These are phyloP conservation scores for Plutella xylostella DNA, from an alignment of 2,888 invertebrate genomes.

Conservation along the genomic window DNA sequence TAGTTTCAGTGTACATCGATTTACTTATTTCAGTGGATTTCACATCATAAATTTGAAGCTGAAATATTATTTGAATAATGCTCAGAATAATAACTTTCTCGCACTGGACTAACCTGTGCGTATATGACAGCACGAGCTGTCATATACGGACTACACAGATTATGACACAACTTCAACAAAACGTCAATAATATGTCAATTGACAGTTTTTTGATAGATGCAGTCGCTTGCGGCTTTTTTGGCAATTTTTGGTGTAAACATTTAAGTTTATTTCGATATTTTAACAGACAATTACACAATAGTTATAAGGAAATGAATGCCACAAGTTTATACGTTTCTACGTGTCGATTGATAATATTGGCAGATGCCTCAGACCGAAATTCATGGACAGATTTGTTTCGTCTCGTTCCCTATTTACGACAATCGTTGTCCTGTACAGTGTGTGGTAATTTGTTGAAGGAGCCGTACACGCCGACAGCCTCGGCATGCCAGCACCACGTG, in stretches of 20 bases:
- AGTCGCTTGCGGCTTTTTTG: conserved; percentile 53
- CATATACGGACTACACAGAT: too few relatives aligned
- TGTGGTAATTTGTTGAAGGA: conserved; percentile 86
- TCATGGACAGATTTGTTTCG: conserved; percentile 86
- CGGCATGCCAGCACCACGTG: conserved; percentile 89
- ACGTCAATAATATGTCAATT: neutral
- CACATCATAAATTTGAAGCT: too few relatives aligned
- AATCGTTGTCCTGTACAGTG: conserved; percentile 89
- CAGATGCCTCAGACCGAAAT: conserved; percentile 77
- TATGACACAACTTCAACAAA: neutral
- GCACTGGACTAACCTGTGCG: too few relatives aligned
- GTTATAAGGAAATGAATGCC: conserved; percentile 76
- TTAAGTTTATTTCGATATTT: conserved; percentile 20
- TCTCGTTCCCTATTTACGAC: conserved; percentile 85
- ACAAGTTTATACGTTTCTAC: conserved; percentile 86
- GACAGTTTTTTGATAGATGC: neutral
- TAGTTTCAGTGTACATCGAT: too few relatives aligned
- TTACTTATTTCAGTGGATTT: too few relatives aligned
- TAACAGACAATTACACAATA: neutral
- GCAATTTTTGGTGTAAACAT: conserved; percentile 52
- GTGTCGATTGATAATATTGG: conserved; percentile 82
- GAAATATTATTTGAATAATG: too few relatives aligned
- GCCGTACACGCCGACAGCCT: conserved; percentile 82
- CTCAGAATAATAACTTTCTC: too few relatives aligned
- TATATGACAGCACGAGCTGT: too few relatives aligned